These are phyloP conservation scores for Rostratula benghalensis DNA, from an alignment of 2,113 vertebrate species.

Conservation along the genomic window DNA sequence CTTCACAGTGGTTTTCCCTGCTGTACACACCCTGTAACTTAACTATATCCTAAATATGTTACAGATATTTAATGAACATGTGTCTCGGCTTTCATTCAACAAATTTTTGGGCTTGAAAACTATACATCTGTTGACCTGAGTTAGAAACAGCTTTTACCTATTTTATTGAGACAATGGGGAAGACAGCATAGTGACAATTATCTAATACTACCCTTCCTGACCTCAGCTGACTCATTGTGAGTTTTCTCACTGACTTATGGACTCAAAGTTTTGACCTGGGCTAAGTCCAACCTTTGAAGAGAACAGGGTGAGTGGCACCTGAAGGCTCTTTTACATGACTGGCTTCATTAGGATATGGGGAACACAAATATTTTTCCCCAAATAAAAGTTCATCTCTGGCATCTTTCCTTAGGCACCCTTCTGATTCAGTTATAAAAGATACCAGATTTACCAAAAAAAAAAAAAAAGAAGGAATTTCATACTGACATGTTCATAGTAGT, in stretches of 20 bases:
- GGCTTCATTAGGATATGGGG: not conserved
- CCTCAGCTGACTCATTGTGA: not conserved
- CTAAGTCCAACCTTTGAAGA: not conserved
- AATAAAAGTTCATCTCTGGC: not conserved
- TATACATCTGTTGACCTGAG: not conserved
- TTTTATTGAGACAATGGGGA: not conserved
- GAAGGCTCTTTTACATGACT: not conserved
- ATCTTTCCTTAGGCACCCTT: not conserved
- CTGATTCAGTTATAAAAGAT: not conserved
- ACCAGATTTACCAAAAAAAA: not conserved
- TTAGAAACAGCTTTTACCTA: not conserved
- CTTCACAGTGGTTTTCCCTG: not conserved
- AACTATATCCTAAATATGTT: not conserved
- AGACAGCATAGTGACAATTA: not conserved
- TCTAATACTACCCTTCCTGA: not conserved
- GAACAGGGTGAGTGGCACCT: not conserved
- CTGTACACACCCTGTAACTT: conserved; percentile 16
- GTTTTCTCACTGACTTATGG: not conserved
- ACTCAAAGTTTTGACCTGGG: not conserved
- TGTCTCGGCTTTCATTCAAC: not conserved
- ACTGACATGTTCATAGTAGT: not conserved
- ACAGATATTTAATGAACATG: not conserved
- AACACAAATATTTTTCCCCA: not conserved
- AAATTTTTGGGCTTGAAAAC: not conserved
- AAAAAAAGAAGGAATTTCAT: not conserved